These are phyloP conservation scores for Spea bombifrons DNA, from an alignment of 2,113 vertebrate genomes.

Conservation along the genomic window DNA sequence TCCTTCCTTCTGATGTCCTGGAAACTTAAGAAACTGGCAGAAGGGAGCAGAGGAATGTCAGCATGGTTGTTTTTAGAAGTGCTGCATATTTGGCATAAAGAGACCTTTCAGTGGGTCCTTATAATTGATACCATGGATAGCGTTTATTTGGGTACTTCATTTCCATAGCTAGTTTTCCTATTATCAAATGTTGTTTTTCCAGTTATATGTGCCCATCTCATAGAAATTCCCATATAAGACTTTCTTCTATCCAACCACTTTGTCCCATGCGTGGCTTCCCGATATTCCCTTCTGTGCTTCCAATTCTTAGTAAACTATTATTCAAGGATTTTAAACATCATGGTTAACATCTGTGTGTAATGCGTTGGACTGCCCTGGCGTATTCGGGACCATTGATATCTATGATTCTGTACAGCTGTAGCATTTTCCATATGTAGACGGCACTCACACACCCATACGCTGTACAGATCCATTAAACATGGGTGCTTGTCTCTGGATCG, in stretches of 20 bases:
- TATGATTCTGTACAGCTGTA: too few species aligned
- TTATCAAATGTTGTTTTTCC: not conserved
- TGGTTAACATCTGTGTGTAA: too few species aligned
- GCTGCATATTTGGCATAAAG: not conserved
- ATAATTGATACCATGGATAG: slow-evolving; percentile 10
- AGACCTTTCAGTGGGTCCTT: not conserved
- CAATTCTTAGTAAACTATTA: too few species aligned
- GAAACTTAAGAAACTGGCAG: not conserved
- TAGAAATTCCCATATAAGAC: slow-evolving; percentile 20
- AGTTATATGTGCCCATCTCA: too few species aligned
- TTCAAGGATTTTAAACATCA: too few species aligned
- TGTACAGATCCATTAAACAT: too few species aligned
- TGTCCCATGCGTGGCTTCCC: not conserved
- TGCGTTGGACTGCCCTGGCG: too few species aligned
- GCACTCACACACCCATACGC: too few species aligned
- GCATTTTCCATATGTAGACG: too few species aligned
- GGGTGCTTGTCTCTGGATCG: too few species aligned
- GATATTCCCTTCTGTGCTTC: too few species aligned
- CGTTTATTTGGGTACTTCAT: not conserved
- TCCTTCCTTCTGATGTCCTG: not conserved
- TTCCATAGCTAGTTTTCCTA: not conserved
- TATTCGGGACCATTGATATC: too few species aligned
- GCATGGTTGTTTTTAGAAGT: slow-evolving; percentile 8
- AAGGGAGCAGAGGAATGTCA: not conserved
- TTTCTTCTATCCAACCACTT: not conserved